Percentiles rank a stretch among this genome's conserved stretches.
Conservation (phyloP, 1,140 invertebrate species). For the Penaeus vannamei region DNA sequence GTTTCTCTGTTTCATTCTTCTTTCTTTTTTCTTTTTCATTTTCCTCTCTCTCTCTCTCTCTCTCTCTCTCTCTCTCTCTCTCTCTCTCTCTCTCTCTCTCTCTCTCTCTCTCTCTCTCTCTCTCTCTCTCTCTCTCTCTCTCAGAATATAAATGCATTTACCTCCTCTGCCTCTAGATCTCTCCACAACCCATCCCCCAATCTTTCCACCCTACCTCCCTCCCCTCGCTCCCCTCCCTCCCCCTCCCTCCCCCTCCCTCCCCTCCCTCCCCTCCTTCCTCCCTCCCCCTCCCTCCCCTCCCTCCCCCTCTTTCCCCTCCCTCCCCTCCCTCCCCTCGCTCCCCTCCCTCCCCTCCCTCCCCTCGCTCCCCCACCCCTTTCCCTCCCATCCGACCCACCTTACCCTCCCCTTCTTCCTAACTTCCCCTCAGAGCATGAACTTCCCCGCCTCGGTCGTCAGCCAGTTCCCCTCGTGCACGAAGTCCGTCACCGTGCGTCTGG, state of each 20-base stretch:
- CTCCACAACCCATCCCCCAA: background rate
- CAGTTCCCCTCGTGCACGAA: conserved; percentile 86
- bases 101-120: conserved; percentile 7
- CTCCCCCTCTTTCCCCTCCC: background rate
- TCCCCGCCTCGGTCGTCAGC: conserved; percentile 73
- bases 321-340: background rate
- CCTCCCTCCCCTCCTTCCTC: background rate
- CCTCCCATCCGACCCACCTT: background rate
- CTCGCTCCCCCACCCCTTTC: background rate
- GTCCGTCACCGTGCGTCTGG: conserved; percentile 78
- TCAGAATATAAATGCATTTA: background rate
- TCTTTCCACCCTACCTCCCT: background rate
- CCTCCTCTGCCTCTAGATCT: background rate
- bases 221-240: background rate
- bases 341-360: background rate
- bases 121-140: conserved; percentile 10
- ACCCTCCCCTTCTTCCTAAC: background rate
- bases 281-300: background rate
- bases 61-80: background rate
- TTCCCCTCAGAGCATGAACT: conserved; percentile 77
- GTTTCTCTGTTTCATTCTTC: no score
- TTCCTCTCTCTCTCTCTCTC: background rate
- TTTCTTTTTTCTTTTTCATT: no score
- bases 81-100: background rate
- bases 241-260: conserved; percentile 16